These are phyloP conservation scores for Spea multiplicata DNA, from an alignment of 2,113 vertebrate species.

Conservation along the genomic window DNA sequence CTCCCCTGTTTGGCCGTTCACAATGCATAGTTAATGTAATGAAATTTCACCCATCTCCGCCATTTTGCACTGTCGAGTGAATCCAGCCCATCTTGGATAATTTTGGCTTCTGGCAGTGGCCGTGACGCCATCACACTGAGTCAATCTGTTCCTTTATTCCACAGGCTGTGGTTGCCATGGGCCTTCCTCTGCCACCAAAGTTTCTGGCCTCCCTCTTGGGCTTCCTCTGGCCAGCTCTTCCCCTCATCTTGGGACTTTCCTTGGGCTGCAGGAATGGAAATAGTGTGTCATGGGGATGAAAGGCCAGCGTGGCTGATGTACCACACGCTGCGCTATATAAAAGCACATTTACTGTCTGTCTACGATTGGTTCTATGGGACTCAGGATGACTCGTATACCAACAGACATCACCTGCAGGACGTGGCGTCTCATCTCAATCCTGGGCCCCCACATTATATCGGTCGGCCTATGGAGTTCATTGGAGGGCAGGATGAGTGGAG, in stretches of 20 bases:
- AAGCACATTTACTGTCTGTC: slow-evolving; percentile 81
- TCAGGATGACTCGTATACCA: slow-evolving; percentile 91
- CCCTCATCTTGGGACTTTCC: slow-evolving; percentile 88
- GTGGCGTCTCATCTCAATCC: slow-evolving; percentile 86
- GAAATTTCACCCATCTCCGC: too few species aligned
- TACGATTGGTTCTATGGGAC: slow-evolving; percentile 96
- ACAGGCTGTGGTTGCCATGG: slow-evolving; percentile 2
- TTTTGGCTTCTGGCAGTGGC: too few species aligned
- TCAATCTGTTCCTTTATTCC: too few species aligned
- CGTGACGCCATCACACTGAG: neutral
- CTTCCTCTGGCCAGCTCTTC: slow-evolving; percentile 82
- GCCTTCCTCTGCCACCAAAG: slow-evolving; percentile 61
- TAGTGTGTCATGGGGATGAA: slow-evolving; percentile 88
- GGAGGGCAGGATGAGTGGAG: slow-evolving; percentile 85
- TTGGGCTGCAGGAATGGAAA: slow-evolving; percentile 93
- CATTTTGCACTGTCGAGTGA: too few species aligned
- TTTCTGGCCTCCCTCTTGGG: slow-evolving; percentile 75
- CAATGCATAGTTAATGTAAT: too few species aligned
- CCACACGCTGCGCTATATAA: slow-evolving; percentile 86
- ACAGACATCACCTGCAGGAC: slow-evolving; percentile 80
- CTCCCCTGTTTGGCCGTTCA: too few species aligned
- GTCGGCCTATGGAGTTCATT: slow-evolving; percentile 89
- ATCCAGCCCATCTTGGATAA: too few species aligned
- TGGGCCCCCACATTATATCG: slow-evolving; percentile 87
- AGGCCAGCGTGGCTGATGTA: slow-evolving; percentile 98